Evolutionary conservation across 2,113 vertebrate genomes (phyloP).

Genomic region (Tetrax tetrax): DNA sequence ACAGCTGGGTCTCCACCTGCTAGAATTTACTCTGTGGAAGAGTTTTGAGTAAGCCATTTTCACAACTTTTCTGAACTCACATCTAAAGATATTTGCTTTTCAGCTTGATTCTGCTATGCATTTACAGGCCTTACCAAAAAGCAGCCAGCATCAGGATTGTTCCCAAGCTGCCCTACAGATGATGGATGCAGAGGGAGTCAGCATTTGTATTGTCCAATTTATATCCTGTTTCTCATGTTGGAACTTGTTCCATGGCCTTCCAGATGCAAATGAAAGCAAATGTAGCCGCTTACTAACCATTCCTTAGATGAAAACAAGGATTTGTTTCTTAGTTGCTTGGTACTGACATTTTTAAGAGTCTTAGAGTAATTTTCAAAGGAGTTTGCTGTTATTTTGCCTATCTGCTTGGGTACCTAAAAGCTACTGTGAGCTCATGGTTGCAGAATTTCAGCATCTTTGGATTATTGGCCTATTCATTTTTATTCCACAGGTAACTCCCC

Average conservation of each 20-base stretch:
- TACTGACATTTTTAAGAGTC: neutral
- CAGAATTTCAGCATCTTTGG: neutral
- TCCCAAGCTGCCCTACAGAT: neutral
- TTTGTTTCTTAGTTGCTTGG: neutral
- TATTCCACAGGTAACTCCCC: neutral
- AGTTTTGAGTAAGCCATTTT: neutral
- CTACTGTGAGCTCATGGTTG: neutral
- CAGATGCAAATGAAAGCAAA: neutral
- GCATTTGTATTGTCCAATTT: neutral
- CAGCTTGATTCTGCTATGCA: neutral
- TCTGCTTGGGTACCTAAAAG: neutral
- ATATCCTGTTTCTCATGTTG: neutral
- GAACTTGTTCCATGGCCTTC: neutral
- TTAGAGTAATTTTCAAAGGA: neutral
- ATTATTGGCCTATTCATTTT: neutral
- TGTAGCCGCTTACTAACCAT: neutral
- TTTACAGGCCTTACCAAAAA: neutral
- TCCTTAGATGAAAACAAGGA: neutral
- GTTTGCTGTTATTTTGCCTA: neutral
- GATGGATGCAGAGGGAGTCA: neutral
- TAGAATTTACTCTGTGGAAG: neutral
- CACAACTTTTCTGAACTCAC: neutral
- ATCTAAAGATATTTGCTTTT: neutral
- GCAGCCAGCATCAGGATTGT: neutral
- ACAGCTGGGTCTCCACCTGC: neutral